Evolutionary conservation across 2,888 invertebrate species (phyloP).

Genomic region (Chirona hameri): DNA sequence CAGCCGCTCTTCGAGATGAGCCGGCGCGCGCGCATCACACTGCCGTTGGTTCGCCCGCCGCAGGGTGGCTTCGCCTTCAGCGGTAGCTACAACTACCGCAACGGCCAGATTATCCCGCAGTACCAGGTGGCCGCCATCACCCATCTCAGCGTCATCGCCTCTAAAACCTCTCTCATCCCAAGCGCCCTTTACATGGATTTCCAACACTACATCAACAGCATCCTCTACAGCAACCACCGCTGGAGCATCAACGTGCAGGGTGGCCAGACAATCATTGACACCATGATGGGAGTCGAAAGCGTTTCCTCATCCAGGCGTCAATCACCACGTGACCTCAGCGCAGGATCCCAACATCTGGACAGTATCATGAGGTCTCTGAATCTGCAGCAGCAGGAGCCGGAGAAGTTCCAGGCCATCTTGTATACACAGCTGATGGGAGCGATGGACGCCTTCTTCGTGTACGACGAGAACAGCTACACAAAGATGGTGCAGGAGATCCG

Average conservation of each 20-base stretch:
- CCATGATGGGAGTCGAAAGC: not conserved
- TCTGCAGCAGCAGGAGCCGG: not conserved
- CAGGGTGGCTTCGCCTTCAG: not conserved
- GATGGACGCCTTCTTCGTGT: not conserved
- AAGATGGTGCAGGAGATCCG: not conserved
- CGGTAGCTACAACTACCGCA: not conserved
- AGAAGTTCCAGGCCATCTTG: not conserved
- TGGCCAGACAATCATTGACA: no score
- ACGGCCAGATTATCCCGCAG: not conserved
- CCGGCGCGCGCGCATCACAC: conserved; percentile 13
- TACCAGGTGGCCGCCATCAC: not conserved
- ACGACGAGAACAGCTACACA: not conserved
- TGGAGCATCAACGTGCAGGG: not conserved
- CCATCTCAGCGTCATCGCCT: not conserved
- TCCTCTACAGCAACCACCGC: not conserved
- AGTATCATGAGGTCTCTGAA: not conserved
- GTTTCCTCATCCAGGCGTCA: not conserved
- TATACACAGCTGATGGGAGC: not conserved
- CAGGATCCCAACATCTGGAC: not conserved
- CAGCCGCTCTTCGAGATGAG: conserved; percentile 29
- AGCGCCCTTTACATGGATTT: not conserved
- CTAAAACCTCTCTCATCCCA: not conserved
- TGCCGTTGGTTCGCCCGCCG: not conserved
- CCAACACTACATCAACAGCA: not conserved
- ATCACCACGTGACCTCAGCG: not conserved